Evolutionary conservation across 1,140 invertebrate species (phyloP).

Genomic region (Nylanderia fulva): DNA sequence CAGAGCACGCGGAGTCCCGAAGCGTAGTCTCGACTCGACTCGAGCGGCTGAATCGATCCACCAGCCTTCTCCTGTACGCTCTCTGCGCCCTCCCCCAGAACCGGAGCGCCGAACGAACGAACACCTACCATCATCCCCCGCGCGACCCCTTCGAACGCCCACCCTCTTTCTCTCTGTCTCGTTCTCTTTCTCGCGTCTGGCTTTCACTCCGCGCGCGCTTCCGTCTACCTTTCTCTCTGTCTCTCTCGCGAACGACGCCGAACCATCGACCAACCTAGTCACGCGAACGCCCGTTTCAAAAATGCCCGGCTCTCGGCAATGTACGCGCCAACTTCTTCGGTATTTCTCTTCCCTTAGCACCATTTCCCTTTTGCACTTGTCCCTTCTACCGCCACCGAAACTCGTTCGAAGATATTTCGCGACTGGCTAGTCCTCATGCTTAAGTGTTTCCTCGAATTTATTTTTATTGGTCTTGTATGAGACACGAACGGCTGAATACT

Average conservation of each 20-base stretch:
- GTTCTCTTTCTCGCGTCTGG: conserved; percentile 65
- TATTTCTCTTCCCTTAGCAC: conserved; percentile 53
- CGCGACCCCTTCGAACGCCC: conserved; percentile 28
- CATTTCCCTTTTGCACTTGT: conserved; percentile 27
- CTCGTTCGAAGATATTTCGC: conserved; percentile 37
- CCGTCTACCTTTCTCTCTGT: conserved; percentile 55
- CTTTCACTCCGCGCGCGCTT: conserved; percentile 17
- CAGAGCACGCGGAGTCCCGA: conserved; percentile 67
- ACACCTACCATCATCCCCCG: conserved; percentile 54
- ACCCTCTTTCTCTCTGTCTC: conserved; percentile 53
- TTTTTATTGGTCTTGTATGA: conserved; percentile 36
- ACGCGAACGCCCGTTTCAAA: conserved; percentile 81
- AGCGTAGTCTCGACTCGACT: conserved; percentile 83
- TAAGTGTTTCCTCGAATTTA: conserved; percentile 9
- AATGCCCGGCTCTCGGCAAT: conserved; percentile 73
- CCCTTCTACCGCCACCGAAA: background rate
- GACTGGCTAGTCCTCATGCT: background rate
- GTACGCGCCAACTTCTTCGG: conserved; percentile 62
- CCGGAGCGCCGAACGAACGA: conserved; percentile 64
- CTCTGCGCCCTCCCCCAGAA: conserved; percentile 64
- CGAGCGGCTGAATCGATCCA: conserved; percentile 85
- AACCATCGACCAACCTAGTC: conserved; percentile 78
- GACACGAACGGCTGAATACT: background rate
- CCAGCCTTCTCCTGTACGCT: conserved; percentile 74
- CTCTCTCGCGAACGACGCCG: conserved; percentile 63